Percentiles rank a stretch among this genome's conserved stretches.
These are phyloP conservation scores for Heterodera carotae DNA, from an alignment of 1,140 invertebrate genomes.

Conservation along the genomic window DNA sequence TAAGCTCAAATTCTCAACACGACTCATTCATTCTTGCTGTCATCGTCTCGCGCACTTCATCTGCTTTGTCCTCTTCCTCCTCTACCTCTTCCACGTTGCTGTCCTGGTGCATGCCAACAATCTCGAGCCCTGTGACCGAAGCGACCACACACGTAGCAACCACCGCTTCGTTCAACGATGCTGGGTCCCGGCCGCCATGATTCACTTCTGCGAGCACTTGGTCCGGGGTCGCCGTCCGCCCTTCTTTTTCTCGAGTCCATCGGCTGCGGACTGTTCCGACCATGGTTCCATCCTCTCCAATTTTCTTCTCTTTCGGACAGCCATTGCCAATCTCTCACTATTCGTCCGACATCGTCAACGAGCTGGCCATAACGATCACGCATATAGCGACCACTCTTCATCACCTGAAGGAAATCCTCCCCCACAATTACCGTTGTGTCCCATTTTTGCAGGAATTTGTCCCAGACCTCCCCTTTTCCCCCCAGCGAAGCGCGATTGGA, in stretches of 20 bases:
- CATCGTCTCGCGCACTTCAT: neutral
- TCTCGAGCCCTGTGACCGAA: neutral
- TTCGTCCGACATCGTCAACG: neutral
- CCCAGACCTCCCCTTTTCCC: slow-evolving; percentile 8
- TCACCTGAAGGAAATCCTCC: neutral
- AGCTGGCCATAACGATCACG: neutral
- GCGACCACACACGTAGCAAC: neutral
- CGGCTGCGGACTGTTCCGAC: neutral
- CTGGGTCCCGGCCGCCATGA: neutral
- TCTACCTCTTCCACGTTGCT: neutral
- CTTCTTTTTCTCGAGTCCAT: neutral
- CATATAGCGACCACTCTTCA: neutral
- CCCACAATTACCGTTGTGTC: neutral
- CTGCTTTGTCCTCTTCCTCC: neutral
- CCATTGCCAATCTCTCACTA: neutral
- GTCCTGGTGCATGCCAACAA: no score
- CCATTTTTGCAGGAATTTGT: neutral
- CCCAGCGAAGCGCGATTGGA: no score
- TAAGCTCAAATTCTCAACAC: neutral
- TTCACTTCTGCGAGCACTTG: neutral
- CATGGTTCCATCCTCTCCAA: neutral
- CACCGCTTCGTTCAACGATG: neutral
- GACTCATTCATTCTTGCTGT: neutral
- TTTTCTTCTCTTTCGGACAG: neutral
- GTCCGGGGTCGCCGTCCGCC: neutral